phyloP scores from a whole-genome alignment of 2,888 invertebrate genomes.

The Mycogona germanica region DNA sequence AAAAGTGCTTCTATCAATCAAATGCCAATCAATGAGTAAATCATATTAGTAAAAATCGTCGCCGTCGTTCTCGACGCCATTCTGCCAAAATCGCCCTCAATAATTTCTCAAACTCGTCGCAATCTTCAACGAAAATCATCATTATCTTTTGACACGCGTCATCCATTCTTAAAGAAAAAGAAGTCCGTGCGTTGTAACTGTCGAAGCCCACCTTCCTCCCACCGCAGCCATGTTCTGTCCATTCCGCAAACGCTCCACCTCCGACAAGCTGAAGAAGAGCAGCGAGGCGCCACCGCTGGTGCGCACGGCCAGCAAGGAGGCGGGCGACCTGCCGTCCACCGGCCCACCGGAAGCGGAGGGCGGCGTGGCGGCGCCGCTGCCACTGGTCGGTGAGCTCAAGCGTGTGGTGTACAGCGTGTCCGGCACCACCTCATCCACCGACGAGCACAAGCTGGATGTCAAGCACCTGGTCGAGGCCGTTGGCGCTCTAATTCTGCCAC shows the following conservation, averaged over 20 bases:
- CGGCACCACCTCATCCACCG: neutral
- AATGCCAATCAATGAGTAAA: too few species aligned
- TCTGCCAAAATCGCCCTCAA: too few species aligned
- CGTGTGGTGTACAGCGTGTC: conserved; percentile 10
- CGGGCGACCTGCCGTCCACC: neutral
- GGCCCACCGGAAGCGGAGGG: neutral
- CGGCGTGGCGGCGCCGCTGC: neutral
- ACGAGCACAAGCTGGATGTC: conserved; percentile 12
- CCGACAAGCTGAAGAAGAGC: neutral
- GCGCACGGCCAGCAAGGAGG: neutral
- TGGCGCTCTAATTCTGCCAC: conserved; percentile 9
- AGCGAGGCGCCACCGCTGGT: neutral
- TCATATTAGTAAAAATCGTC: too few species aligned
- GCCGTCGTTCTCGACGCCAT: too few species aligned
- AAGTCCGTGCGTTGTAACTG: too few species aligned
- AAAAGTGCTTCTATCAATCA: too few species aligned
- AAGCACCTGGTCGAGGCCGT: conserved; percentile 11
- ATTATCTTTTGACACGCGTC: too few species aligned
- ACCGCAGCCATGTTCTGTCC: conserved; percentile 11
- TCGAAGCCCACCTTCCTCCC: too few species aligned
- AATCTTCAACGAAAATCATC: too few species aligned
- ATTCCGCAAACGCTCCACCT: conserved; percentile 10
- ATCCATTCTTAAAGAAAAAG: too few species aligned
- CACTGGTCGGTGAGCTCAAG: neutral
- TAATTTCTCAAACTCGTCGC: too few species aligned